Base-by-base conservation (phyloP, 2,113 vertebrate species). In the Osmerus eperlanus region DNA sequence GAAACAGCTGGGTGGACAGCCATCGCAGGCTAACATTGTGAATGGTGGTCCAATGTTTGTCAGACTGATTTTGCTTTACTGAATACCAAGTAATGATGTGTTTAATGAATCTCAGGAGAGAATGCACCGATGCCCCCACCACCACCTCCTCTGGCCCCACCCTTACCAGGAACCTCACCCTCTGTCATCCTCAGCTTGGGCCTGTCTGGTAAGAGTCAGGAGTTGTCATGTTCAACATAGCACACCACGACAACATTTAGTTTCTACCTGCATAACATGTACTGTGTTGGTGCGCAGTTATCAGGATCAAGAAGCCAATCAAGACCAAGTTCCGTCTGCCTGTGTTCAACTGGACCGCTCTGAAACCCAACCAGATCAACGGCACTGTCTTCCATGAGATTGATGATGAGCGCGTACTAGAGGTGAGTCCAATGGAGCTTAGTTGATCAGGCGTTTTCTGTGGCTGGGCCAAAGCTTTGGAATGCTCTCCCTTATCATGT, bases 281-380 rank as follows among this genome's bases (percentile, higher is more conserved):
- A 9, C 19, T 5, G 16, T 47, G 4, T 58, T 62, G 60, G 7
- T 66, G 36, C 29, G 7, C 83, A 99, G 97, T 96, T 9, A 97
- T 99, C 85, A 92, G 96, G n/a, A 99, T 99, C 83, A 99, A 99
- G 93, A 98, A 97, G 58, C 96, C 97, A 16, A 97, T 98, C 83
- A 98, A 98, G 91, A 99, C 97, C 62, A 99, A 99, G 82, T 99
- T 98, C 92, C 96, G 96, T 1, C 67, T 99, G 80, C 97, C 97
- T 0, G 94, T 99, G 61, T 98, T 99, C 87, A 99, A 99, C 87
- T 99, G 97, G 97, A 96, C 96, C 0, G 97, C 96, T 0, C 78
- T 99, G 76, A 99, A 99, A 80, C 97, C 97, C 91, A 98, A 96
- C 89, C 97, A 99, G 92, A 98, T 99, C 90, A 98, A 94, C 0